Base-by-base conservation (phyloP, 2,113 vertebrate genomes). In the Lethenteron reissneri region DNA sequence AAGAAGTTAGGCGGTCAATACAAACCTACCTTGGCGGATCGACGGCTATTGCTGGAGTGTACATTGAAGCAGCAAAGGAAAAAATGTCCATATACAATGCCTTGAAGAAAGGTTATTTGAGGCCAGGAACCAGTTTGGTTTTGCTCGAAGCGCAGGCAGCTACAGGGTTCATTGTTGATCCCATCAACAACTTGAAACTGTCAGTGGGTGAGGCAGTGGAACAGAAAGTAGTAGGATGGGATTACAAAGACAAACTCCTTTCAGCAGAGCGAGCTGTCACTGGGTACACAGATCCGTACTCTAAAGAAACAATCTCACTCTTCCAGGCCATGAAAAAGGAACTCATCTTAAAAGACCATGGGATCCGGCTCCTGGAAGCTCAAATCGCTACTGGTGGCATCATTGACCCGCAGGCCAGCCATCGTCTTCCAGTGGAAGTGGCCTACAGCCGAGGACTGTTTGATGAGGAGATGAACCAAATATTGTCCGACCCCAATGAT, bases 161-260 rank as follows among this genome's bases (percentile, higher is more conserved):
- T 73, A 95, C 88, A 0, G 91, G 90, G 5, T 96, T 82, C 73
- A 71, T 96, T 75, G 82, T 88, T 0, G 85, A 96, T 75, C 88
- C 88, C 0, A 70, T 85, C 71, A 75, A 78, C 6, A 88, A 88
- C 78, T 70, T 73, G 74, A 87, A 80, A 76, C 75, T 85, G 3
- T 84, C 86, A 0, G 88, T 91, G 73, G 82, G 88, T 19, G 79
- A 95, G 72, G 86, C 87, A 0, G 69, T 88, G 0, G 71, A 75
- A 1, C 76, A 75, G 3, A 84, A 85, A 0, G 62, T 90, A 19
- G 76, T 86, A 0, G 80, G 82, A 6, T 71, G 12, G 10, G 82
- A 84, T 1, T 21, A 82, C 0, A 80, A 79, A 1, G 72, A 74
- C 1, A 86, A 86, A 76, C 78, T 86, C 8, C 77, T 84, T 1